These are phyloP conservation scores for Diarsia mendica DNA, from an alignment of 2,888 invertebrate species.

Conservation along the genomic window DNA sequence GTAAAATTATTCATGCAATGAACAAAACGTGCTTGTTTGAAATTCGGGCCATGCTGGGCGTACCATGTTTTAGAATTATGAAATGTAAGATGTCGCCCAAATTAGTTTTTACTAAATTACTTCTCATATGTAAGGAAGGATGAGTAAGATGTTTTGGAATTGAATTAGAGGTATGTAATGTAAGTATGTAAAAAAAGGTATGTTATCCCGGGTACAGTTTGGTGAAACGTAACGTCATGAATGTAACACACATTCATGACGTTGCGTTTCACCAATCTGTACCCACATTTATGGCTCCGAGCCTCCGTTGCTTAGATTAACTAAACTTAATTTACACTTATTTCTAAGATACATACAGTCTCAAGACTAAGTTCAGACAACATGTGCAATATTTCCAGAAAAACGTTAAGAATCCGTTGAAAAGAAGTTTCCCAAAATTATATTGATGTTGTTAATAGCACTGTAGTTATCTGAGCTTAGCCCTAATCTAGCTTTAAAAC, in stretches of 20 bases:
- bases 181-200: no score
- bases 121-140: not conserved
- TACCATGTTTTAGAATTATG: not conserved
- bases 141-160: not conserved
- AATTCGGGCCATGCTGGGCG: conserved; percentile 37
- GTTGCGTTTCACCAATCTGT: not conserved
- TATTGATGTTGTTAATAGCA: not conserved
- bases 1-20: conserved; percentile 30
- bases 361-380: conserved; percentile 12
- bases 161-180: not conserved
- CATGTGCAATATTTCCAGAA: not conserved
- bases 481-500: not conserved
- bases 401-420: not conserved
- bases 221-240: not conserved
- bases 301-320: not conserved
- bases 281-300: not conserved
- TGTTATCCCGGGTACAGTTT: not conserved
- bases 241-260: not conserved
- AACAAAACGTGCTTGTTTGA: conserved; percentile 21
- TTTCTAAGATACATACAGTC: conserved; percentile 11
- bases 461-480: conserved; percentile 31
- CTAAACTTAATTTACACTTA: conserved; percentile 20
- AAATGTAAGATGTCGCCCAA: conserved; percentile 8
- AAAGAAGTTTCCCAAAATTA: not conserved
- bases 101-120: conserved; percentile 18